These are phyloP conservation scores for Eupithecia inturbata DNA, from an alignment of 2,888 invertebrate species.

Conservation along the genomic window DNA sequence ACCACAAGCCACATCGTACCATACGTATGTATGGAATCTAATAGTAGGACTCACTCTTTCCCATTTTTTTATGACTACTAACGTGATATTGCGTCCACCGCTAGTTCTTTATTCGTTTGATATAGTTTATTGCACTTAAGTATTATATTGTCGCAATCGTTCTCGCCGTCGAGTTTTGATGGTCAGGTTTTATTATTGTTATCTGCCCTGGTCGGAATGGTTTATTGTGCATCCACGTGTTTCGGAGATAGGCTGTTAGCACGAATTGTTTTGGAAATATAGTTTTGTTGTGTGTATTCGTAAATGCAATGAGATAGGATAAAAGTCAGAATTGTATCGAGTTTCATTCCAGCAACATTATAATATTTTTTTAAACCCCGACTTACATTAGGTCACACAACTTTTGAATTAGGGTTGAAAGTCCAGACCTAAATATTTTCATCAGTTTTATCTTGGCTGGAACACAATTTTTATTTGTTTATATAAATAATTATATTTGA, in stretches of 20 bases:
- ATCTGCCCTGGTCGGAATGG: slow-evolving; percentile 36
- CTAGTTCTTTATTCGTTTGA: slow-evolving; percentile 73
- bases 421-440: background rate
- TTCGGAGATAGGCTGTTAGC: slow-evolving; percentile 19
- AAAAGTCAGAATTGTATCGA: background rate
- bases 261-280: slow-evolving; percentile 22
- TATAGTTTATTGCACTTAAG: slow-evolving; percentile 71
- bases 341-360: background rate
- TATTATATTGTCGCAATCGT: slow-evolving; percentile 63
- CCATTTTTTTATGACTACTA: slow-evolving; percentile 70
- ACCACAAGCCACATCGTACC: too few relatives aligned
- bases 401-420: background rate
- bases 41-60: background rate
- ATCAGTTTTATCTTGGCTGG: background rate
- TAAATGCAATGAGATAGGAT: slow-evolving; percentile 12
- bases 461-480: too few relatives aligned
- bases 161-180: slow-evolving; percentile 48
- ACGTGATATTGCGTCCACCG: slow-evolving; percentile 70
- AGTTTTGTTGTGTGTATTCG: slow-evolving; percentile 9
- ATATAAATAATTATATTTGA: too few relatives aligned
- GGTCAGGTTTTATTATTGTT: slow-evolving; percentile 44
- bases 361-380: background rate
- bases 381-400: background rate
- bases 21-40: background rate
- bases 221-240: slow-evolving; percentile 34